Percentiles rank a stretch among this genome's conserved stretches.
These are phyloP conservation scores for Thymelicus sylvestris DNA, from an alignment of 2,888 invertebrate species.

Conservation along the genomic window DNA sequence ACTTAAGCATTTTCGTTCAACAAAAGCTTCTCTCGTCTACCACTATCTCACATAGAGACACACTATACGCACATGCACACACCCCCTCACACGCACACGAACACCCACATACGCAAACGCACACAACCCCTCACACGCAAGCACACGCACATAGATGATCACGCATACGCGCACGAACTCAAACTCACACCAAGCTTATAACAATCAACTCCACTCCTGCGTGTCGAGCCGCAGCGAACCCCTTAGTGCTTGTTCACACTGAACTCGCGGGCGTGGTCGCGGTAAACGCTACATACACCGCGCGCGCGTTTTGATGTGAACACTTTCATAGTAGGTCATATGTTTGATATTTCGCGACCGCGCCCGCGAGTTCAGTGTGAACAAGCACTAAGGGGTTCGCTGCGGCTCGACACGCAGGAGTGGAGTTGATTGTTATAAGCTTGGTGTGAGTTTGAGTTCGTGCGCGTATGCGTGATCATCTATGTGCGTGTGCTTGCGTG, in stretches of 20 bases:
- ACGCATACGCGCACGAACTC: not conserved
- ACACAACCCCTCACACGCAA: not conserved
- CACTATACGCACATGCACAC: not conserved
- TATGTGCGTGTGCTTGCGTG: not conserved
- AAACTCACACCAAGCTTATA: not conserved
- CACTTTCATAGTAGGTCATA: too few relatives aligned
- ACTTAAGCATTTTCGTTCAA: too few relatives aligned
- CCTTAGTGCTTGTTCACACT: too few relatives aligned
- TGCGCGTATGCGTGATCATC: not conserved
- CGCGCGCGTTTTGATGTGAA: too few relatives aligned
- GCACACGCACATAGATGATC: not conserved
- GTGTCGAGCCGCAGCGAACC: conserved; percentile 86
- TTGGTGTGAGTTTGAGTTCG: not conserved
- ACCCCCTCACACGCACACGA: not conserved
- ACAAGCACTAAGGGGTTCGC: too few relatives aligned
- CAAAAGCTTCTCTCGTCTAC: too few relatives aligned
- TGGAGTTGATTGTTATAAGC: conserved; percentile 85
- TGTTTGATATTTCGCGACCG: too few relatives aligned
- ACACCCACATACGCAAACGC: not conserved
- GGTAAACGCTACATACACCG: too few relatives aligned
- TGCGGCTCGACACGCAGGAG: conserved; percentile 84
- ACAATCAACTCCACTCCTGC: conserved; percentile 86
- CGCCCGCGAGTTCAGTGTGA: too few relatives aligned
- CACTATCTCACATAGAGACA: not conserved
- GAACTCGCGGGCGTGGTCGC: too few relatives aligned